Evolutionary conservation across 2,797 vertebrate species (phyloP), one percentile per base, ranked within the genome.

Genomic region (Gambusia yucatana): DNA sequence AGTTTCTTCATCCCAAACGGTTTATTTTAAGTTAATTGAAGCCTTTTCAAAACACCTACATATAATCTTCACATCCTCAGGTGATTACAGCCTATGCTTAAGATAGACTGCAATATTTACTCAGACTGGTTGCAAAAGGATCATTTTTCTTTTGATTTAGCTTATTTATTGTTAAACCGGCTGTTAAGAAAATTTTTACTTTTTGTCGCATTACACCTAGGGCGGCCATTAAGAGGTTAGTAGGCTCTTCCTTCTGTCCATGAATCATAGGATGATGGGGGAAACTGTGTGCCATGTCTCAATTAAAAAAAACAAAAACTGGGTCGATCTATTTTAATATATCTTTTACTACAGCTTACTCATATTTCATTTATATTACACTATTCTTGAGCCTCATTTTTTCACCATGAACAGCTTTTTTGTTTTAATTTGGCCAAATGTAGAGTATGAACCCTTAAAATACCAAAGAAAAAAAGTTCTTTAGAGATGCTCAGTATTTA

Each of bases 281-380:
- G 46, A 73, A 75, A 25, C 52, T 65, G 9, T 63, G 73, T 47
- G 73, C 46, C 17, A 57, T 76, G 67, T 72, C 59, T 70, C 41
- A 72, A 6, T 65, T 82, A 16, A 46, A 46, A 46, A 14, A 2
- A 6, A 3, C 1, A 85, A 69, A 86, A 91, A 79, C 70, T 82
- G 77, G 87, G 81, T 75, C 86, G 84, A 71, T 75, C 76, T 87
- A 84, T 87, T 84, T 90, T 86, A 83, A 88, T 84, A 72, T 87
- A 79, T 87, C 80, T 90, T 86, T 88, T 39, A 90, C 88, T 85
- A 87, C 57, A 84, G 65, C 77, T 81, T 77, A 86, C 77, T 90
- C 86, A 79, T 87, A 81, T 87, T 88, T 92, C 30, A 87, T 89
- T 86, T 81, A 88, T 89, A 76, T 36, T 33, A 77, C 77, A 80